A percentile compares a stretch with the other conserved stretches of the same genome.
phyloP scores from a whole-genome alignment of 1,140 invertebrate genomes.

The Drosophila punjabiensis region DNA sequence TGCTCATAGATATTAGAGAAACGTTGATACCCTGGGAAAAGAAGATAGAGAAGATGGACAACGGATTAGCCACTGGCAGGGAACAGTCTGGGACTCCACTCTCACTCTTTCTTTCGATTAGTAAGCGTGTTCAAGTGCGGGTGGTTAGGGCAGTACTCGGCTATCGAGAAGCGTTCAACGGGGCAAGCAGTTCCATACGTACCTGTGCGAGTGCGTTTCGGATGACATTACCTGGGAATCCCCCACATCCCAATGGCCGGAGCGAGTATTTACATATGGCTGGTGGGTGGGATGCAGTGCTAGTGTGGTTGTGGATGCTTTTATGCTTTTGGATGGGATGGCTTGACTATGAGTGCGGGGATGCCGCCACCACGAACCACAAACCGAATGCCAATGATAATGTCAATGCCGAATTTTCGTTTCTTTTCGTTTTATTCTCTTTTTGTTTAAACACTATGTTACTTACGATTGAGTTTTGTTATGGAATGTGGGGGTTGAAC shows the following conservation, averaged over 20 bases:
- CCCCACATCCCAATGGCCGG: slow-evolving; percentile 20
- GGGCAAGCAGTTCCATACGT: slow-evolving; percentile 58
- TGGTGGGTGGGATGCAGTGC: slow-evolving; percentile 50
- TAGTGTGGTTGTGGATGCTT: slow-evolving; percentile 29
- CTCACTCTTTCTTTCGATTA: slow-evolving; percentile 17
- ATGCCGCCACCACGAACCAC: slow-evolving; percentile 36
- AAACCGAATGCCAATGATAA: slow-evolving; percentile 66
- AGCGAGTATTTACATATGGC: slow-evolving; percentile 50
- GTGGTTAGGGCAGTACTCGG: slow-evolving; percentile 21
- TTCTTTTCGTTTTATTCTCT: slow-evolving; percentile 41
- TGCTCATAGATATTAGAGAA: slow-evolving; percentile 84
- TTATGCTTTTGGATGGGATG: slow-evolving; percentile 36
- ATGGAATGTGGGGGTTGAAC: slow-evolving; percentile 72
- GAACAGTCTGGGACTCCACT: neutral
- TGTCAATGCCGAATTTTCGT: slow-evolving; percentile 57
- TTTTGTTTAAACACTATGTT: slow-evolving; percentile 37
- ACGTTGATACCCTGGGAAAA: slow-evolving; percentile 80
- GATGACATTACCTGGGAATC: slow-evolving; percentile 37
- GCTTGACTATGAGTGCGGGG: slow-evolving; percentile 22
- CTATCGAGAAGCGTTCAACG: slow-evolving; percentile 47
- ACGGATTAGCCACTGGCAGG: slow-evolving; percentile 8
- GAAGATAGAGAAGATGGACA: neutral
- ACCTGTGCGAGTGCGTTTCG: slow-evolving; percentile 36
- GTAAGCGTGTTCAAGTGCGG: slow-evolving; percentile 46
- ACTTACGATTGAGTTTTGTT: slow-evolving; percentile 61